A percentile compares a stretch with the other conserved stretches of the same genome.
phyloP scores from a whole-genome alignment of 2,113 vertebrate genomes.

The Colossoma macropomum region DNA sequence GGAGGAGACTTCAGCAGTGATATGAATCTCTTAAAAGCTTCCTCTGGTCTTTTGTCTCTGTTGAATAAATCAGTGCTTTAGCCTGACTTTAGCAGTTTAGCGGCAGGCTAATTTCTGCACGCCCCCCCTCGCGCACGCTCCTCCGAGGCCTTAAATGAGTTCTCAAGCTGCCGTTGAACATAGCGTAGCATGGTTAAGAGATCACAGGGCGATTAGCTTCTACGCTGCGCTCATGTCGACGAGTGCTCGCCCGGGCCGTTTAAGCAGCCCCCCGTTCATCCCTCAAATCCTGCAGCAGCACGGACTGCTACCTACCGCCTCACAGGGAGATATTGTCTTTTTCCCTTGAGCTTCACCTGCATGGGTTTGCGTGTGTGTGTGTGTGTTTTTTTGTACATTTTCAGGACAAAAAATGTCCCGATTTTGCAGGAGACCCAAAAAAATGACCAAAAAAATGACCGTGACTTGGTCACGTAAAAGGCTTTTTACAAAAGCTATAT shows the following conservation, averaged over 20 bases:
- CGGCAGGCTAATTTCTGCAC: conserved; percentile 75
- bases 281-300: conserved; percentile 39
- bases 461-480: too few relatives aligned
- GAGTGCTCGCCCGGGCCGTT: conserved; percentile 39
- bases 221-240: conserved; percentile 40
- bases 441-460: too few relatives aligned
- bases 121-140: conserved; percentile 67
- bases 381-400: not conserved
- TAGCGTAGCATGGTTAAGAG: conserved; percentile 63
- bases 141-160: conserved; percentile 68
- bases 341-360: not conserved
- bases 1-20: conserved; percentile 69
- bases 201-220: conserved; percentile 60
- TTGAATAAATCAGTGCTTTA: conserved; percentile 83
- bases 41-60: conserved; percentile 80
- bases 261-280: conserved; percentile 50
- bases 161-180: conserved; percentile 73
- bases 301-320: conserved; percentile 1
- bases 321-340: conserved; percentile 21
- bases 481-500: too few relatives aligned
- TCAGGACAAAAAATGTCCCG: too few relatives aligned
- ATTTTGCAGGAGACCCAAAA: too few relatives aligned
- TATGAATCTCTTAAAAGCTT: conserved; percentile 81
- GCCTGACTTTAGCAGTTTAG: conserved; percentile 79
- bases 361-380: not conserved